A percentile compares a stretch with the other conserved stretches of the same genome.
Conservation (phyloP, 2,113 vertebrate species). For the Corythornis cristatus region DNA sequence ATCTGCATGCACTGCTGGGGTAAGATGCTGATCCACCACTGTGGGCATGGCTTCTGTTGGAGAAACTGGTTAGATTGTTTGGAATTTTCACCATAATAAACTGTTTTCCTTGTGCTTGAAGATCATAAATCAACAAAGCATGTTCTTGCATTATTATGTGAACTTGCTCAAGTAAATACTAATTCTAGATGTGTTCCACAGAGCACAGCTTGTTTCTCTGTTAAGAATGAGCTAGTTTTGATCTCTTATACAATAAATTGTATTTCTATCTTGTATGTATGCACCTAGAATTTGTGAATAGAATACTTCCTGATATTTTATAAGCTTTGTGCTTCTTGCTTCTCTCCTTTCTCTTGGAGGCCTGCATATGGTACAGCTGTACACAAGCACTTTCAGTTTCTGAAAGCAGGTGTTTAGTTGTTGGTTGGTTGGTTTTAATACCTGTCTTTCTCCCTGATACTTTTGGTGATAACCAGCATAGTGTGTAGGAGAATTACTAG, state of each 20-base stretch:
- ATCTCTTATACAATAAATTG: neutral
- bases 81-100: neutral
- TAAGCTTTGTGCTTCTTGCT: neutral
- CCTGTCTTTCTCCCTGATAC: neutral
- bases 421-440: neutral
- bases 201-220: neutral
- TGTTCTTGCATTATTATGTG: neutral
- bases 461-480: neutral
- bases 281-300: neutral
- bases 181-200: neutral
- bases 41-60: neutral
- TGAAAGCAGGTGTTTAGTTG: neutral
- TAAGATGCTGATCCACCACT: neutral
- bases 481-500: no score
- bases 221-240: neutral
- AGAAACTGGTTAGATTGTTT: neutral
- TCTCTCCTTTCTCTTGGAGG: neutral
- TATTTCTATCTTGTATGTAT: neutral
- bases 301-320: neutral
- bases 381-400: neutral
- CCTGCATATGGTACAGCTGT: neutral
- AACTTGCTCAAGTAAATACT: neutral
- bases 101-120: neutral
- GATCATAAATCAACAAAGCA: neutral
- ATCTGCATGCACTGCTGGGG: neutral